Base-by-base conservation (phyloP, 1,140 invertebrate species). In the Marisa cornuarietis region DNA sequence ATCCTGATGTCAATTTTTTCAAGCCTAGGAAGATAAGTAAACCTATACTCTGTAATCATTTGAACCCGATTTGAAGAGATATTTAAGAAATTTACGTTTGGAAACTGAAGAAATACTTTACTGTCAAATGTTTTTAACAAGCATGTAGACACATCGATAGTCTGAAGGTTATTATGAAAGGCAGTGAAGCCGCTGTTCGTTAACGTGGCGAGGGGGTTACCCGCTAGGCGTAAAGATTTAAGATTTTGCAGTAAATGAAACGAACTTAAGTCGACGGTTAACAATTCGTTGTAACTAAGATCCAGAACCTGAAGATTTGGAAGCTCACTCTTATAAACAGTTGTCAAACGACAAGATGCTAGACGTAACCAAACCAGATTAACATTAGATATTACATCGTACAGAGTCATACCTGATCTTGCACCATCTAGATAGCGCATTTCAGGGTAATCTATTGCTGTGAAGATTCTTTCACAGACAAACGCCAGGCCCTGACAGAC, bases 261-360 rank as follows among this genome's bases (percentile, higher is more conserved):
- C 9, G 58, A 26, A 26, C 42, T 61, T 24, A 51, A 13, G 13
- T 26, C 52, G 8, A 79, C 52, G 20, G 18, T 14, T 11, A 5
- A 52, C 10, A 82, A 63, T 68, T 58, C 16, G 49, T 79, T 81
- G 71, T 81, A 7, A 24, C 80, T 79, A 24, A 81, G 42, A 58
- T 81, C 65, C 26, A 81, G 52, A 8, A 54, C n/a, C 31, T n/a
- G n/a, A 31, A 71, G 54, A 79, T 68, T 52, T 52, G 42, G 22
- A 18, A 54, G 52, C 72, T n/a, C 16, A 42, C 24, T 20, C 24
- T 62, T 16, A 69, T 68, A 14, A 52, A 74, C 22, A 58, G 63
- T 52, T 18, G 42, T 26, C 62, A 77, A 49, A 54, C 51, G 20
- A 24, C 81, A 54, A 58, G 42, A 14, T 22, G 52, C 42, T 22